Conservation (phyloP, 2,888 invertebrate genomes). For the Octonoba sinensis region DNA sequence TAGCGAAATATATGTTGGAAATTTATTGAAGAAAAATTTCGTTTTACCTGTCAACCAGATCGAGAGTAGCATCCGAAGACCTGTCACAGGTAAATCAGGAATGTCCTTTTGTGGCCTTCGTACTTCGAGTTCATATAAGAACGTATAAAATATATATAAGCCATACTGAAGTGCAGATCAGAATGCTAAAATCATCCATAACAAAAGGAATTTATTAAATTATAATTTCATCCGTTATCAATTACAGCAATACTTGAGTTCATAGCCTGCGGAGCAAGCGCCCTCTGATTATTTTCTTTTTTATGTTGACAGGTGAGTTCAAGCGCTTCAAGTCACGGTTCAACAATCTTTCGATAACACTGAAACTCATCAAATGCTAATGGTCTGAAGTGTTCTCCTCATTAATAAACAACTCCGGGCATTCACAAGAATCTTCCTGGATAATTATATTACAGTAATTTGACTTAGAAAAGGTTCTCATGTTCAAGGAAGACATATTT, state of each 20-base stretch:
- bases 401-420: not conserved
- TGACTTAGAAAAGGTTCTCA: too few species aligned
- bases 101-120: constrained; percentile 10
- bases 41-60: not conserved
- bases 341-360: constrained; percentile 61
- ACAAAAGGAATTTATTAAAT: constrained; percentile 17
- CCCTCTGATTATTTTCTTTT: constrained; percentile 60
- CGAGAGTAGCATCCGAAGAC: constrained; percentile 37
- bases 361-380: constrained; percentile 41
- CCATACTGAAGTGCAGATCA: too few species aligned
- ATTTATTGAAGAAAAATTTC: too few species aligned
- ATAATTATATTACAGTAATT: too few species aligned
- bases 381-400: constrained; percentile 31
- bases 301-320: constrained; percentile 63
- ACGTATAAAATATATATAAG: too few species aligned
- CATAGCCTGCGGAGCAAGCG: constrained; percentile 58
- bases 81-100: constrained; percentile 51
- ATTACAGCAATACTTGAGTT: constrained; percentile 50
- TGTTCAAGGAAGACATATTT: too few species aligned
- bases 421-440: too few species aligned
- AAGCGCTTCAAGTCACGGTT: constrained; percentile 37
- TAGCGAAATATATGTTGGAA: too few species aligned
- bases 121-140: too few species aligned
- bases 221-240: constrained; percentile 50
- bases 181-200: constrained; percentile 13